Evolutionary conservation across 2,888 invertebrate species (phyloP).

Genomic region (Mesochorus sp.): DNA sequence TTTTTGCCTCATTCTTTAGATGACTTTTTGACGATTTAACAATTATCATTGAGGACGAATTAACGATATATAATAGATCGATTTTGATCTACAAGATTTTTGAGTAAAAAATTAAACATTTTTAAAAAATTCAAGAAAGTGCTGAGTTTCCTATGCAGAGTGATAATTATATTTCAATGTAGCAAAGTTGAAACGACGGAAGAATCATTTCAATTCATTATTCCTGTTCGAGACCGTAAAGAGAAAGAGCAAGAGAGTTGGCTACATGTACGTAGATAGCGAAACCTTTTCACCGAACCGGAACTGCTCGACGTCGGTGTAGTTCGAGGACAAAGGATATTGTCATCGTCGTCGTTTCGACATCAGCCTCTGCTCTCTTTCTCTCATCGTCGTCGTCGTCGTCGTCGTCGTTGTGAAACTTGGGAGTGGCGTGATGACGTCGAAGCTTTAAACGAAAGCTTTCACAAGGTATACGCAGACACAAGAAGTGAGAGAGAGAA

Average conservation of each 20-base stretch:
- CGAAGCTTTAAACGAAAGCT: constrained; percentile 56
- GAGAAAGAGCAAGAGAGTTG: not conserved
- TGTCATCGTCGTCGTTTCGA: constrained; percentile 33
- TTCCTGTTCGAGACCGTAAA: not conserved
- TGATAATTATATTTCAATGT: not conserved
- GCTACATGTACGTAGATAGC: not conserved
- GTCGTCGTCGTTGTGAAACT: constrained; percentile 33
- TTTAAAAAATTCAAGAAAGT: not conserved
- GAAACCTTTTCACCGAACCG: constrained; percentile 24
- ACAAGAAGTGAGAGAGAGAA: constrained; percentile 34
- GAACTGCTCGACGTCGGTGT: constrained; percentile 53
- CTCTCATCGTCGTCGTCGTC: constrained; percentile 25
- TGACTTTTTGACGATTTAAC: no score
- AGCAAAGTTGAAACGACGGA: not conserved
- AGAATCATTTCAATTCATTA: constrained; percentile 43
- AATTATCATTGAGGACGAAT: no score
- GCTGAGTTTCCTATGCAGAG: no score
- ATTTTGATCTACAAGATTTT: no score
- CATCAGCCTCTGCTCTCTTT: constrained; percentile 23
- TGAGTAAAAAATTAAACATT: no score
- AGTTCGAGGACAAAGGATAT: constrained; percentile 56
- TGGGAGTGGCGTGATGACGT: constrained; percentile 37
- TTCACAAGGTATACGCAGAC: no score
- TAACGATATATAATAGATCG: no score
- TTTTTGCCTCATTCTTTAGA: no score